Evolutionary conservation across 2,888 invertebrate species (phyloP), one percentile per base, ranked within the genome.

Genomic region (Hemicrepidius hirtus): DNA sequence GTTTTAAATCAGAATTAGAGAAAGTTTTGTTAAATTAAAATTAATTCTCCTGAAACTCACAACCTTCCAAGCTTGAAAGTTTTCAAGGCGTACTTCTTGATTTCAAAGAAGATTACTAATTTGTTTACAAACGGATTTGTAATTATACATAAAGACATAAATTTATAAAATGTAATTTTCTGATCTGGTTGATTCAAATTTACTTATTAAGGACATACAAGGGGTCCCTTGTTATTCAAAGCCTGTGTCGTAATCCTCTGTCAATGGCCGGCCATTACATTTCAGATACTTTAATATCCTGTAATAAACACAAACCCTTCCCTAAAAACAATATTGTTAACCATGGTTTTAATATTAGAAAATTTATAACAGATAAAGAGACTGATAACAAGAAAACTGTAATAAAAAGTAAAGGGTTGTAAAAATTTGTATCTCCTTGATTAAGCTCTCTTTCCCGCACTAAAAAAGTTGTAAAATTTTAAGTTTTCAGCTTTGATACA

Each of bases 211-310:
- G 9, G 21, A n/a, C 21, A 20, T 10, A 7, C 12, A 49, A 49
- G 49, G 49, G n/a, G 49, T 49, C 24, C 24, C 49, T 10, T 21
- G 49, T 49, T 49, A 24, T 49, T 49, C 21, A 12, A 21, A 49
- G 28, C 28, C 28, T 53, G 53, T 53, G 53, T 6, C n/a, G 53
- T 28, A 53, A 32, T 53, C 53, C 53, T 53, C 53, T 13, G n/a
- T 16, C 53, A 53, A 13, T 53, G 53, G 32, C 32, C 53, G 28
- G 53, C 53, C 28, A 53, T 53, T 53, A 53, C 28, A 32, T 53
- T 53, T 46, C 32, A 28, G 53, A 53, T 53, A 28, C 28, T 28
- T 53, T 53, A 53, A 53, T 53, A 53, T 53, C 53, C 13, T 24
- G 32, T 53, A 28, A 24, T 50, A 50, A 50, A 50, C 7, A n/a